Evolutionary conservation across 2,113 vertebrate species (phyloP).

Genomic region (Eurystomus gularis): DNA sequence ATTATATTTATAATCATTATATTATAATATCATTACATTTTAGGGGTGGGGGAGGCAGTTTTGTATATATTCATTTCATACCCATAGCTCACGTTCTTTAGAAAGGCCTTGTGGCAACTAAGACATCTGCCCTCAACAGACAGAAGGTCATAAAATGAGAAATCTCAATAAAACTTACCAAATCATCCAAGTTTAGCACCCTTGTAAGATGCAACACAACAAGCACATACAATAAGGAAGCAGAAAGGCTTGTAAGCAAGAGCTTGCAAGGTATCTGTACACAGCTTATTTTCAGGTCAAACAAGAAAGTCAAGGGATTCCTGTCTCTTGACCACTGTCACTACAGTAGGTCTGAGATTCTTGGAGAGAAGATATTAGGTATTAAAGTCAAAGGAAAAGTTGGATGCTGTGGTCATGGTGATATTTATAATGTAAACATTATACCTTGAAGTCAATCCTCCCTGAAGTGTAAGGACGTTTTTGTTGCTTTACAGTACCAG

Average conservation of each 20-base stretch:
- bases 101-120: not conserved
- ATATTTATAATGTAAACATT: not conserved
- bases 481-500: not conserved
- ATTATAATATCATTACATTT: too few relatives aligned
- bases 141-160: not conserved
- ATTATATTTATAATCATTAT: too few relatives aligned
- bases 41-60: not conserved
- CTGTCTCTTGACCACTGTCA: not conserved
- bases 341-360: not conserved
- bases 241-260: not conserved
- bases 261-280: not conserved
- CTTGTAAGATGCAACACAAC: not conserved
- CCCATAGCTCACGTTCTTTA: not conserved
- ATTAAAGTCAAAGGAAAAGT: not conserved
- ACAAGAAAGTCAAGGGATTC: not conserved
- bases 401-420: not conserved
- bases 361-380: not conserved
- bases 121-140: not conserved
- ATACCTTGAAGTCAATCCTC: not conserved
- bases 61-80: not conserved
- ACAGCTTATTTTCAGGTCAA: not conserved
- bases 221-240: not conserved
- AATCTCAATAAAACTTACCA: not conserved
- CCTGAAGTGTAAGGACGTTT: not conserved
- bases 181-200: not conserved